Base-by-base conservation (phyloP, 2,113 vertebrate species). In the Phaethornis superciliosus region DNA sequence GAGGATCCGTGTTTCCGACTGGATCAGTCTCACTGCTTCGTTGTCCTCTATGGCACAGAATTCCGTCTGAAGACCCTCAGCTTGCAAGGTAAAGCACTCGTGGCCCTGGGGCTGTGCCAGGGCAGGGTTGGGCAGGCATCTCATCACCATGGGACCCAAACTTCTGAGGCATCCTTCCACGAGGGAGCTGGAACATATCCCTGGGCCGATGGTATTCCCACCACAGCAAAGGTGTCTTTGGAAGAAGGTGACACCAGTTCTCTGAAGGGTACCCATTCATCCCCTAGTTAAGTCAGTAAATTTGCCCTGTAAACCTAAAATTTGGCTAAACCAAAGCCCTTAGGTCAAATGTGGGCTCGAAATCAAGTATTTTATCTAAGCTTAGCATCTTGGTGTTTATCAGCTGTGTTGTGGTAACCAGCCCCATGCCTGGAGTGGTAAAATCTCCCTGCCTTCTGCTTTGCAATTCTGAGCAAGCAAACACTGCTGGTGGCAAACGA, bases 61-160 rank as follows among this genome's bases (percentile, higher is more conserved):
- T 99, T 99, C 96, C 98, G 99, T 47, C 98, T 99, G 60, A 99
- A 99, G 95, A 99, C 99, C 7, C 98, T 99, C 97, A 99, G 99
- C 92, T 94, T 99, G 44, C 99, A 99, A 98, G 99, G 99, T 99
- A 96, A 17, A 55, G 94, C 19, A 13, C 40, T 52, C 0, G 0
- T 40, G 18, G 42, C 16, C 32, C 17, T 2, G 0, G 49, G 56
- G 7, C 21, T 52, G 49, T 67, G 86, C 37, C 70, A 30, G 62
- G 26, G 6, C 28, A 44, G 71, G 52, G 15, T 1, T 70, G 72
- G 23, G 40, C 27, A 35, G 23, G 13, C 42, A 7, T 5, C 18
- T 52, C 30, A 4, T 28, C 71, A 28, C 28, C 42, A 20, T 51
- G 40, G 64, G 12, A 22, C 23, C 26, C 62, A 56, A 24, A 27